Conservation (phyloP, 1,140 invertebrate genomes). For the Micrasema longulum region DNA sequence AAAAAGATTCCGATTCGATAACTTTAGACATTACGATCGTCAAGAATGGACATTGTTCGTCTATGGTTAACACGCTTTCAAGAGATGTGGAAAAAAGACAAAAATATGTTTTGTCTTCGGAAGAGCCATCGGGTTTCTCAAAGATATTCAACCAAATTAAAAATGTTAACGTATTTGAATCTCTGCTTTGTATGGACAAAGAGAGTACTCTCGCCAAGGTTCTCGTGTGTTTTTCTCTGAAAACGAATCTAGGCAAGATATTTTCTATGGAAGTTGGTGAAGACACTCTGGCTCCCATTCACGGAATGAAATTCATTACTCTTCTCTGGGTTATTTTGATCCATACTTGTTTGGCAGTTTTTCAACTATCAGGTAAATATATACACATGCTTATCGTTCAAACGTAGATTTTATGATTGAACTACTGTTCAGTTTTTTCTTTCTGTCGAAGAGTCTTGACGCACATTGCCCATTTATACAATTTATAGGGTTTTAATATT, state of each 20-base stretch:
- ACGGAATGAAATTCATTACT: slow-evolving; percentile 61
- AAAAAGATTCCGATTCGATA: slow-evolving; percentile 42
- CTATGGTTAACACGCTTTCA: slow-evolving; percentile 24
- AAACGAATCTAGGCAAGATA: slow-evolving; percentile 53
- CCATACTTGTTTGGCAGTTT: slow-evolving; percentile 60
- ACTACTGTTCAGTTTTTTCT: too few species aligned
- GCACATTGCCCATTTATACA: too few species aligned
- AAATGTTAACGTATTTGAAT: slow-evolving; percentile 17
- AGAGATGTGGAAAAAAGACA: slow-evolving; percentile 33
- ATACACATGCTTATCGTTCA: too few species aligned
- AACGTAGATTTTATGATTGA: too few species aligned
- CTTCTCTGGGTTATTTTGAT: slow-evolving; percentile 63
- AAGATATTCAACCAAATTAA: slow-evolving; percentile 25
- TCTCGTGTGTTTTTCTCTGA: slow-evolving; percentile 53
- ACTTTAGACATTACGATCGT: slow-evolving; percentile 43
- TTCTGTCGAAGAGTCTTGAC: too few species aligned
- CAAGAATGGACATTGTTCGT: slow-evolving; percentile 12
- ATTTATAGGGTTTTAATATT: too few species aligned
- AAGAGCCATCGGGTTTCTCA: slow-evolving; percentile 16
- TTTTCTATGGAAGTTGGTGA: slow-evolving; percentile 56
- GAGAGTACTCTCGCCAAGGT: slow-evolving; percentile 35
- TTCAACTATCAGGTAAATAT: slow-evolving; percentile 60
- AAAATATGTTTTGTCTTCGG: slow-evolving; percentile 42
- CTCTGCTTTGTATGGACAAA: slow-evolving; percentile 34
- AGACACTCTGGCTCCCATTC: slow-evolving; percentile 62